phyloP scores from a whole-genome alignment of 2,888 invertebrate species.

The Chymomyza caudatula region DNA sequence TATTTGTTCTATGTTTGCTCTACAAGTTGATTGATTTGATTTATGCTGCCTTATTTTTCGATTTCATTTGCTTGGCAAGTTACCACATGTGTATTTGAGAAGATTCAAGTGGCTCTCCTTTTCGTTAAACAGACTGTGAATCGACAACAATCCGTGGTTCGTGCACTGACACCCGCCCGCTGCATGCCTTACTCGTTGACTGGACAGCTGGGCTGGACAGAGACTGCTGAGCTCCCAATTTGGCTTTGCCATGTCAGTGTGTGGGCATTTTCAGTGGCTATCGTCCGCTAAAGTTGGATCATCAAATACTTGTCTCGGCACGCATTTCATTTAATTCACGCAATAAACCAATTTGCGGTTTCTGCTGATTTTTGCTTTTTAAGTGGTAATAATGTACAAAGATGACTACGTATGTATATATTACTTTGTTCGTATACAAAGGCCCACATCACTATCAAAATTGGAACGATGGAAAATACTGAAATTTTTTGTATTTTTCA shows the following conservation, averaged over 20 bases:
- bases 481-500: no score
- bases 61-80: slow-evolving; percentile 45
- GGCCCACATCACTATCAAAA: no score
- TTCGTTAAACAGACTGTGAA: background rate
- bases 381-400: no score
- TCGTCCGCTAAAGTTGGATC: slow-evolving; percentile 35
- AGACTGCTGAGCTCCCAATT: slow-evolving; percentile 41
- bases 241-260: slow-evolving; percentile 35
- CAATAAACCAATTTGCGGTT: slow-evolving; percentile 59
- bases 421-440: no score
- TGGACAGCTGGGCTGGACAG: slow-evolving; percentile 43
- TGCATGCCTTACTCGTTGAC: slow-evolving; percentile 34
- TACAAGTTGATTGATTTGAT: slow-evolving; percentile 37
- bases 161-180: slow-evolving; percentile 22
- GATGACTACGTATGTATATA: no score
- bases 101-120: background rate
- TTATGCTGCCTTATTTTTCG: slow-evolving; percentile 42
- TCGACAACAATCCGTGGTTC: background rate
- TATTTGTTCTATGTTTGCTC: slow-evolving; percentile 49
- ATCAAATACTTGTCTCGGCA: background rate
- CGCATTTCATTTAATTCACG: slow-evolving; percentile 67
- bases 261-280: slow-evolving; percentile 53
- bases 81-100: slow-evolving; percentile 6
- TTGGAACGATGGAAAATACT: no score
- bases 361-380: slow-evolving; percentile 1